phyloP scores from a whole-genome alignment of 2,113 vertebrate genomes.

The Aphyosemion australe region DNA sequence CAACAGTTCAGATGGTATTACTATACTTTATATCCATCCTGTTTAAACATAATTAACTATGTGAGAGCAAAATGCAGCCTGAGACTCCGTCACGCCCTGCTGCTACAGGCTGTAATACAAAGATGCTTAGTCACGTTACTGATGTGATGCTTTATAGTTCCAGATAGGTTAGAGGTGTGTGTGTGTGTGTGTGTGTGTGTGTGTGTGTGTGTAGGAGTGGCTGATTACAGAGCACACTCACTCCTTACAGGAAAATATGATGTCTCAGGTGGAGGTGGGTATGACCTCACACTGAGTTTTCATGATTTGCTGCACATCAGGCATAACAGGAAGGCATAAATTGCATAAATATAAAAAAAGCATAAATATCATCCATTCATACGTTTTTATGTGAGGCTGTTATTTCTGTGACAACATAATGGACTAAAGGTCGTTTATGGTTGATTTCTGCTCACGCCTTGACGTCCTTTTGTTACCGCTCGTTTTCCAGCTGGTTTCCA shows the following conservation, averaged over 20 bases:
- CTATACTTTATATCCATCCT: conserved; percentile 8
- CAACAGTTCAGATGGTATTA: conserved; percentile 1
- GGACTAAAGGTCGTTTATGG: no score
- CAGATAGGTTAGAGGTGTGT: not conserved
- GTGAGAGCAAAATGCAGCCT: conserved; percentile 4
- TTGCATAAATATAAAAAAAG: no score
- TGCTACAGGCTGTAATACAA: not conserved
- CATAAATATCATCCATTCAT: no score
- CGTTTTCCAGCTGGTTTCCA: not conserved
- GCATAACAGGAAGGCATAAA: no score
- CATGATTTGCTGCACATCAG: not conserved
- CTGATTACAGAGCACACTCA: conserved; percentile 20
- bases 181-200: no score
- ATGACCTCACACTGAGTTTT: conserved; percentile 4
- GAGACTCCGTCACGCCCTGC: conserved; percentile 1
- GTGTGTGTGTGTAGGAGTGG: conserved; percentile 12
- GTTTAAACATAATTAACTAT: conserved; percentile 13
- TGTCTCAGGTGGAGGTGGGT: conserved; percentile 46
- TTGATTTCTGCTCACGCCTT: no score
- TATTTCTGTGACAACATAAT: no score
- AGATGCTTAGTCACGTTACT: conserved; percentile 9
- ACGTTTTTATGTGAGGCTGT: no score
- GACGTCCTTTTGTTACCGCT: not conserved
- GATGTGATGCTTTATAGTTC: conserved; percentile 33
- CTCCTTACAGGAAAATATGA: conserved; percentile 30